Base-by-base conservation (phyloP, 35 echinoderm and acorn worm genomes). In the Strongylocentrotus purpuratus region DNA sequence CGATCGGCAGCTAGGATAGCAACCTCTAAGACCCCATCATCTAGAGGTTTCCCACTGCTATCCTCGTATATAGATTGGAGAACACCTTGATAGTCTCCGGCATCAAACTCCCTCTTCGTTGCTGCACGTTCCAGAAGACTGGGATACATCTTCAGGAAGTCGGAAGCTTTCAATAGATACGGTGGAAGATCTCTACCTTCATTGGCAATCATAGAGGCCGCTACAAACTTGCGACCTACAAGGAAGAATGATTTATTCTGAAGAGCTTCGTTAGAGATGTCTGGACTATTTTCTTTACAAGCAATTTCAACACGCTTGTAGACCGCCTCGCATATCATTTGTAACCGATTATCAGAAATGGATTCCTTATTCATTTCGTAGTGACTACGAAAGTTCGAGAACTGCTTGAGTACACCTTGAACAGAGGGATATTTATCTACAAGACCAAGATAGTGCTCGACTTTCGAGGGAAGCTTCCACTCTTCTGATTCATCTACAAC, bases 71-170 rank as follows among this genome's bases (percentile, higher is more conserved):
- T 17, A 95, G 85, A n/a, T n/a, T n/a, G n/a, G n/a, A n/a, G n/a
- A n/a, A n/a, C n/a, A n/a, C n/a, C n/a, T n/a, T n/a, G n/a, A 46
- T 87, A 95, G 88, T 98, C 97, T 90, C 52, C 9, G 12, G 71
- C 17, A 13, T 7, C 61, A 95, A 98, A 98, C 20, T 13, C 31
- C 2, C 70, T 33, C 90, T 95, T 98, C 33, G 97, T 93, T 45
- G 33, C 94, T 33, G 94, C 94, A 61, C 86, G 91, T 92, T 94
- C 46, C 59, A 98, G 58, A 45, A 98, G 92, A 71, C 9, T 32
- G 8, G 88, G 17, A 55, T 87, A 97, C 47, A 33, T 17, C n/a
- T 31, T 58, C 11, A 96, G 92, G 4, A 45, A 46, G 14, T 5
- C 7, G 28, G 97, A 94, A 70, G 94, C 52, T 47, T 61, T 31